phyloP scores from a whole-genome alignment of 1,140 invertebrate genomes.

The Bombus affinis region DNA sequence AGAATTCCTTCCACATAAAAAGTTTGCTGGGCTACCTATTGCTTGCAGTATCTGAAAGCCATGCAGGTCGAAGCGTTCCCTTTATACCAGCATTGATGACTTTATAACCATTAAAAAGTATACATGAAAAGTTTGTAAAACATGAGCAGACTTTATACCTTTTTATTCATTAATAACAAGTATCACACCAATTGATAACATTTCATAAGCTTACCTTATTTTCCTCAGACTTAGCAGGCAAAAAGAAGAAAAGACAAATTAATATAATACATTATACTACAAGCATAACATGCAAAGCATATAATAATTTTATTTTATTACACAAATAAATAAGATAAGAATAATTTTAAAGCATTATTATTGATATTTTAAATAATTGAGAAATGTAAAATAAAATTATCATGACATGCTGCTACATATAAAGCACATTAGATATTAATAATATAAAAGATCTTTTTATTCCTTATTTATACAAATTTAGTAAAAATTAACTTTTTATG shows the following conservation, averaged over 20 bases:
- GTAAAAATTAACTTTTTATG: constrained; percentile 10
- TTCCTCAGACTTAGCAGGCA: constrained; percentile 65
- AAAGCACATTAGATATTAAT: constrained; percentile 3
- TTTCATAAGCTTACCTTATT: constrained; percentile 66
- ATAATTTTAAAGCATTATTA: constrained; percentile 5
- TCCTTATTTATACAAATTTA: neutral
- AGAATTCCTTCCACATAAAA: constrained; percentile 72
- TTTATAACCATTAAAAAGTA: constrained; percentile 42
- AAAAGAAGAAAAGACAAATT: constrained; percentile 57
- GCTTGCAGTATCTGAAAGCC: constrained; percentile 75
- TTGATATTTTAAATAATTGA: neutral
- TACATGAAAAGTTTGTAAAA: constrained; percentile 29
- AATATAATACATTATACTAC: constrained; percentile 17
- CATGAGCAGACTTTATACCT: constrained; percentile 6
- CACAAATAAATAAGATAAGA: constrained; percentile 1
- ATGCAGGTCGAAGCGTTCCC: constrained; percentile 74
- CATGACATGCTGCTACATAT: neutral
- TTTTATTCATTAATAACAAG: neutral
- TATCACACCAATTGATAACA: constrained; percentile 1
- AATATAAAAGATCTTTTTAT: neutral
- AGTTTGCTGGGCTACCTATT: constrained; percentile 61
- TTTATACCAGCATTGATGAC: constrained; percentile 67
- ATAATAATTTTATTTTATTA: constrained; percentile 18
- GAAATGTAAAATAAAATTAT: neutral
- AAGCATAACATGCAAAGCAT: constrained; percentile 48